Base-by-base conservation (phyloP, 2,888 invertebrate genomes). In the Teleiodes luculella region DNA sequence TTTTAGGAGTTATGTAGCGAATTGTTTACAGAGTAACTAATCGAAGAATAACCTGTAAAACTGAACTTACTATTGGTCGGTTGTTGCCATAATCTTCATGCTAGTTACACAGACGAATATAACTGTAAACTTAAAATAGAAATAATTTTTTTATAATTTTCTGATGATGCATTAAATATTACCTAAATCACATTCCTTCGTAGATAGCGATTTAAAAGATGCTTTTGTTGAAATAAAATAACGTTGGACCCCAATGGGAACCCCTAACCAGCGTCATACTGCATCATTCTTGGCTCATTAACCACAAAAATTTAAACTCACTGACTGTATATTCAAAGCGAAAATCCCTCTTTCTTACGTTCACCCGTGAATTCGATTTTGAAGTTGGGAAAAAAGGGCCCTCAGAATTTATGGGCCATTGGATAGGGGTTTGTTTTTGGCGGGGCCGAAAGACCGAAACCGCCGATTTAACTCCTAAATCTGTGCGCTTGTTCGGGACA, bases 341-440 rank as follows among this genome's bases (percentile, higher is more conserved):
- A 18, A 11, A 35, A n/a, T 7, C 50, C 50, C 16, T 11, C 11
- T 16, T 31, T 31, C 33, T 54, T 35, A 36, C 24, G 20, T 1
- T 8, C 36, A 43, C 20, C 51, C 67, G 73, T 75, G 79, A 82
- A 81, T 80, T 78, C 70, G 77, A 72, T 76, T 79, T 78, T 75
- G 76, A 76, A 76, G 72, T 74, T 71, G 72, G 78, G 80, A 78
- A 74, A 76, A 69, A 59, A 55, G 65, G 70, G 70, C 70, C 64
- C 65, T 76, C 61, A 76, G 80, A 83, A 83, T 81, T 83, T 79
- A 72, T 79, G 79, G 65, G 76, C 65, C 75, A 76, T 74, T 66
- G 64, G 65, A 64, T n/a, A 2, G 67, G 56, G 70, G 59, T 72
- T 78, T 78, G 81, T 81, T 83, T 83, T 83, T 81, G 78, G 71